These are phyloP conservation scores for Cecropterus lyciades DNA, from an alignment of 1,140 invertebrate genomes.

Conservation along the genomic window DNA sequence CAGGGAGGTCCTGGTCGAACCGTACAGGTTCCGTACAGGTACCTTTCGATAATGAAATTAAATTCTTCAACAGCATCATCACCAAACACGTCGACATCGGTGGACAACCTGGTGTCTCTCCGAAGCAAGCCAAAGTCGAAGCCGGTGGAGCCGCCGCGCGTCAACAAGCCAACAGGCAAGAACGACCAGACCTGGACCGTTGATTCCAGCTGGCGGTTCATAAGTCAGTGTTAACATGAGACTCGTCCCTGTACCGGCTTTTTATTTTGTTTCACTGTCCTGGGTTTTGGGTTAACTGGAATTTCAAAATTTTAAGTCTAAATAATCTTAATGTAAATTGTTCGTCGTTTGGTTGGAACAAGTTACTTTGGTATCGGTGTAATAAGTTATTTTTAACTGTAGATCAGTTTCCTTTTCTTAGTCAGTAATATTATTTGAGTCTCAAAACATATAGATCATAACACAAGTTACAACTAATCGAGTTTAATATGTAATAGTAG, in stretches of 20 bases:
- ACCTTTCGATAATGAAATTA: not conserved
- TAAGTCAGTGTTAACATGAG: constrained; percentile 85
- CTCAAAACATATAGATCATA: no score
- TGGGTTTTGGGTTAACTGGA: constrained; percentile 16
- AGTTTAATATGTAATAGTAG: no score
- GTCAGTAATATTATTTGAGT: no score
- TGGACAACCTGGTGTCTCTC: constrained; percentile 87
- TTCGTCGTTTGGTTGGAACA: not conserved
- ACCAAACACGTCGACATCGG: constrained; percentile 87
- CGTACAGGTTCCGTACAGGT: no score
- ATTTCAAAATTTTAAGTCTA: not conserved
- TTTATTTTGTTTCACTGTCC: constrained; percentile 8
- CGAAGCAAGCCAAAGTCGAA: constrained; percentile 86
- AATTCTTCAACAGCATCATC: constrained; percentile 64
- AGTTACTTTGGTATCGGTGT: not conserved
- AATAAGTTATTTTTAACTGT: not conserved
- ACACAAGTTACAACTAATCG: no score
- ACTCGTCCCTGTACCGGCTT: constrained; percentile 28
- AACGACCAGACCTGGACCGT: constrained; percentile 91
- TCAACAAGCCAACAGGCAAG: constrained; percentile 85
- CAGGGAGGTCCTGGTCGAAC: no score
- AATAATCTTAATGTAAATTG: not conserved
- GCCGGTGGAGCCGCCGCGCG: constrained; percentile 88
- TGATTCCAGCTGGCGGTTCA: constrained; percentile 95
- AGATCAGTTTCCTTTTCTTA: no score